Base-by-base conservation (phyloP, 2,797 vertebrate species). In the Oreonectes daqikongensis region DNA sequence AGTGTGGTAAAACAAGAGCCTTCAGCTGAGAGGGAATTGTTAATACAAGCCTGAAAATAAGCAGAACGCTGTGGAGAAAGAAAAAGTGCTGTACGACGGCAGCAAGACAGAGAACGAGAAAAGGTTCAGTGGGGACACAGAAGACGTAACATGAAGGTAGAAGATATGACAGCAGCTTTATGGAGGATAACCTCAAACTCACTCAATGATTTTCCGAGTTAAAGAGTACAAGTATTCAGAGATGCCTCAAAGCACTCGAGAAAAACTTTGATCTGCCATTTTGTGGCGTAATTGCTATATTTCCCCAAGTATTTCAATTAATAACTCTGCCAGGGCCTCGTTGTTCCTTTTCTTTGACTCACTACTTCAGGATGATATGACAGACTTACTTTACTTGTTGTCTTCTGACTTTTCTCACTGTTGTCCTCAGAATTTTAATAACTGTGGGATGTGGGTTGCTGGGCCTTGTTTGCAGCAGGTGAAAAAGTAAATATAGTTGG, bases 201-300 rank as follows among this genome's bases (percentile, higher is more conserved):
- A 38, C 42, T 66, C 15, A 44, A 48, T 48, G 63, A 48, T 26
- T 59, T 66, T 66, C 71, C 35, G 20, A 35, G 63, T 78, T 59
- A 69, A 80, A 77, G 44, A 61, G 69, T 82, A 72, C 78, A 69
- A 40, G 78, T 72, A 70, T 70, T 82, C 63, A 22, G 44, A 67
- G 50, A 42, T 52, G 69, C 42, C 42, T 69, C 66, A 69, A 42
- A 61, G 59, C 59, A 61, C 59, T 61, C 10, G 9, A 61, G 22
- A 32, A 69, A 77, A 69, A 38, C 53, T 2, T 18, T 69, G 75
- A 53, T 63, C 46, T 30, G 22, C 42, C 66, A 30, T 69, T 77
- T 63, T 72, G 52, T 52, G 69, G 48, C 18, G 15, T 35, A 57
- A 75, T 80, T 79, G 61, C 68, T 52, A 44, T 26, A 50, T 78